Evolutionary conservation across 2,888 invertebrate genomes (phyloP).

Genomic region (Pristionchus mayeri): DNA sequence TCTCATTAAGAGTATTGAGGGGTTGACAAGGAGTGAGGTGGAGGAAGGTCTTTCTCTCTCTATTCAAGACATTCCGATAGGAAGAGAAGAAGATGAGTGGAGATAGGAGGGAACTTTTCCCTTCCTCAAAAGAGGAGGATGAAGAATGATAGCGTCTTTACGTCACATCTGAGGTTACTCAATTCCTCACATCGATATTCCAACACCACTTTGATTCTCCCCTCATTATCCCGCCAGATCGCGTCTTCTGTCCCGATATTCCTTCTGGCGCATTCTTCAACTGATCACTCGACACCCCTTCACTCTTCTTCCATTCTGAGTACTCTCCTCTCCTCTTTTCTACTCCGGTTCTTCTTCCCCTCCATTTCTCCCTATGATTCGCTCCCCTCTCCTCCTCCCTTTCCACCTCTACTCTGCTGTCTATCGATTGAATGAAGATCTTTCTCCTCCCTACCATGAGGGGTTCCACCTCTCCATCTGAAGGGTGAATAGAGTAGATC

Average conservation of each 20-base stretch:
- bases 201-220: no score
- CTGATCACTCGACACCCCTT: not conserved
- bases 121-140: not conserved
- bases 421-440: slow-evolving; percentile 33
- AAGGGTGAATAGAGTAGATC: slow-evolving; percentile 5
- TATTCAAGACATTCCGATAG: not conserved
- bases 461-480: not conserved
- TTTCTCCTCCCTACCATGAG: not conserved
- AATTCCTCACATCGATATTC: no score
- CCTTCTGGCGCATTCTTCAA: not conserved
- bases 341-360: slow-evolving; percentile 29
- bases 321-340: slow-evolving; percentile 27
- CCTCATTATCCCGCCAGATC: no score
- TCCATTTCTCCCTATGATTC: slow-evolving; percentile 30
- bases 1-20: slow-evolving; percentile 14
- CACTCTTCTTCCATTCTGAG: slow-evolving; percentile 38
- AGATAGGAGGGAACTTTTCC: not conserved
- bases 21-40: not conserved
- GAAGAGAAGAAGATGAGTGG: not conserved
- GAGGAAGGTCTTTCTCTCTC: no score
- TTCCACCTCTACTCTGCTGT: not conserved
- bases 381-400: not conserved
- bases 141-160: not conserved
- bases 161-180: no score
- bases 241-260: not conserved